Evolutionary conservation across 2,797 vertebrate genomes (phyloP), one percentile per base, ranked within the genome.

Genomic region (Eulemur coronatus): DNA sequence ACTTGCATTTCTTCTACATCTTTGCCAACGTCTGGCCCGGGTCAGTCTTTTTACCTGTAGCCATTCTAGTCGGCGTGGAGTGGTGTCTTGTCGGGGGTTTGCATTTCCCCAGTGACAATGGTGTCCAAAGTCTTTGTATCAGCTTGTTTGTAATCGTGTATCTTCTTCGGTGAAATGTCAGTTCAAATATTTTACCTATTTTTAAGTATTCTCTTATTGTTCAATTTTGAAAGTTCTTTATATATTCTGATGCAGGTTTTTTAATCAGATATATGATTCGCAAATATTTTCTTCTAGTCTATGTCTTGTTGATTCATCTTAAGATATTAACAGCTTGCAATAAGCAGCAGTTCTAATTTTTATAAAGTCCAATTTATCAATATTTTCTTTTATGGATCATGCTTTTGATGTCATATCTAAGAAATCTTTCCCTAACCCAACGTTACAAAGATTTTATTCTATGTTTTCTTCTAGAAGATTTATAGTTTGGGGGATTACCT

Each of bases 1-100:
- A 28, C 4, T 11, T 30, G 46, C 13, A 5, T 30, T 57, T 41
- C 38, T 43, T 30, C 65, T 11, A 14, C 2, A 0, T 22, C 50
- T 17, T 59, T 10, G 4, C 41, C 11, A 26, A 7, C 15, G 4
- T 28, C 11, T 24, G 35, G n/a, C 2, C 0, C 1, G 33, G 26
- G 48, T 15, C 8, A 2, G 5, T 55, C 73, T 13, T 78, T 30
- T 46, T 33, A 22, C 43, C 41, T 6, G 15, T 35, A 57, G 35
- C 35, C 24, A 5, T 8, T 22, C 33, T 18, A 10, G 4, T 12
- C 8, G 13, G 30, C 6, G 5, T 38, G 43, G 18, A 35, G 72
- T 24, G 73, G 33, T 43, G 72, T 67, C 72, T 50, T 24, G 7
- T 6, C 3, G 4, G 10, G 73, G 18, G 2, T 14, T 13, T 41